Evolutionary conservation across 2,888 invertebrate species (phyloP), one percentile per base, ranked within the genome.

Genomic region (Ormia ochracea): DNA sequence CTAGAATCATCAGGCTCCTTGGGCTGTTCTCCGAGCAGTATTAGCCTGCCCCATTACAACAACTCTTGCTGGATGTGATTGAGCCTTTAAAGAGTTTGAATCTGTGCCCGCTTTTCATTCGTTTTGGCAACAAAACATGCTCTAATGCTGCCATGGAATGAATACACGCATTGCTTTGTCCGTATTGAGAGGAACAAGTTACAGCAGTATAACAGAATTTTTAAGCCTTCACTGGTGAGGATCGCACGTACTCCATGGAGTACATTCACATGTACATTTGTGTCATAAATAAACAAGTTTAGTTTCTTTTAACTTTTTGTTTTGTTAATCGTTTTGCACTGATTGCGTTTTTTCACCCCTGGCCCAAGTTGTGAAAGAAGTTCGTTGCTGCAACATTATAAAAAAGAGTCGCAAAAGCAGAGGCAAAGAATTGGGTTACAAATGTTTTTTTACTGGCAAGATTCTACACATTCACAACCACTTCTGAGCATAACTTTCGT

Each of bases 351-450:
- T 23, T 56, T 23, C 26, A 58, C 45, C 48, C n/a, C 33, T n/a
- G 36, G 3, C 9, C 10, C 36, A n/a, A 17, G 2, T 38, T 68
- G 68, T 73, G 68, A 78, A 78, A 73, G 73, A 56, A 73, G 50
- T 63, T 74, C 19, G 48, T 65, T 36, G n/a, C n/a, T n/a, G 9
- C 21, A 33, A 10, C 38, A 14, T 7, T 19, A 17, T 45, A 43
- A 7, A 1, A 45, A 12, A 56, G 59, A 38, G 61, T 48, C 31
- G 41, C 2, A 45, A 28, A 56, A 26, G 23, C 9, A 19, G 31
- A 58, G 26, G 52, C 9, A 38, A 58, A 38, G 41, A 74, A 74
- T 58, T 74, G 17, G 73, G 65, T 74, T 74, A 74, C 56, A 56
- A 65, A 31, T 56, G 41, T 58, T 65, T 28, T 70, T 68, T 50